Evolutionary conservation across 1,140 invertebrate genomes (phyloP), one percentile per base, ranked within the genome.

Genomic region (Drosophila arawakana): DNA sequence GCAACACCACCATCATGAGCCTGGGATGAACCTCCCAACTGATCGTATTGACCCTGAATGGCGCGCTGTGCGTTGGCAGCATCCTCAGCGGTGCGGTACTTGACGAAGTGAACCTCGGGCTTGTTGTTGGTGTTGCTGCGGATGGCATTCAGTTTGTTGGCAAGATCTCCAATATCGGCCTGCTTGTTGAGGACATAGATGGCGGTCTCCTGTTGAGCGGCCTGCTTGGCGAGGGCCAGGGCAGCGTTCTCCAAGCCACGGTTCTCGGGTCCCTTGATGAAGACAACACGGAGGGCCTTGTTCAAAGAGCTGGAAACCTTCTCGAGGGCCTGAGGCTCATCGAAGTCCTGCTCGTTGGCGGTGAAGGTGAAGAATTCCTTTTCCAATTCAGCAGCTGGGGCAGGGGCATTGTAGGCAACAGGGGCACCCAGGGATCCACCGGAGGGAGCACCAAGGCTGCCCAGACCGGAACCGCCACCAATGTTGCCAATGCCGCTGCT

Each of bases 261-360:
- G 71, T 88, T 90, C 71, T 91, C 89, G 55, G 89, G 85, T 75
- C 85, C 89, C 81, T 91, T 91, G 58, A 91, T 90, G 80, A 91
- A 90, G 58, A 91, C 76, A 21, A 91, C 89, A 4, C 89, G 85
- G 11, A 91, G 79, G 39, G 57, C 84, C 60, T 84, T 80, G 68
- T 90, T 91, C 34, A 91, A 30, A 0, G 82, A 79, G 30, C 62
- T 54, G 6, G 74, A 30, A 8, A 79, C 72, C 10, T 74, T 69
- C 37, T 90, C 76, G 5, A 74, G 41, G 25, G 58, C 69, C 9
- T 78, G 52, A 5, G 79, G 74, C 59, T 90, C 81, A 66, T 90
- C 77, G 41, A 89, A 89, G 44, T 85, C 84, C 50, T 76, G 70
- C 34, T 89, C 84, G 60, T 81, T 80, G 55, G 84, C 88, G 41